A percentile compares a stretch with the other conserved stretches of the same genome.
Conservation (phyloP, 2,113 vertebrate species). For the Bothrops jararaca region DNA sequence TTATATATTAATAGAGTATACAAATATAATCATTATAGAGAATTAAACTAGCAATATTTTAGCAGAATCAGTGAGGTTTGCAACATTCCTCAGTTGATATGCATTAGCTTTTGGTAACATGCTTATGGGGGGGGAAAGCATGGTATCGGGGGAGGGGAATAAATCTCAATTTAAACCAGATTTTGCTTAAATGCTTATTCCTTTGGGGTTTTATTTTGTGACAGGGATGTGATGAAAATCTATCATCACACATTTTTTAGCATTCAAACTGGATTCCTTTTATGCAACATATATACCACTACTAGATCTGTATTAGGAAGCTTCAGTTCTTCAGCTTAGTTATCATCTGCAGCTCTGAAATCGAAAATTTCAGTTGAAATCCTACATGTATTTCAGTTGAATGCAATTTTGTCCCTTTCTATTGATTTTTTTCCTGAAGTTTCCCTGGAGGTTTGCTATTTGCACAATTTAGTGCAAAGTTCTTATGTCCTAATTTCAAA, state of each 20-base stretch:
- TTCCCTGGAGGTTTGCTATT: neutral
- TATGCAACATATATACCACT: neutral
- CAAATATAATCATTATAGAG: neutral
- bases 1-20: neutral
- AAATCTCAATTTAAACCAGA: neutral
- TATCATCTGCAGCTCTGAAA: neutral
- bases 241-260: neutral
- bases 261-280: slow-evolving; percentile 8
- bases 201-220: accelerated
- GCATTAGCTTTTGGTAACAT: neutral
- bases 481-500: neutral
- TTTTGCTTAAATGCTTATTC: neutral
- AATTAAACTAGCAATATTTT: neutral
- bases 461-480: neutral
- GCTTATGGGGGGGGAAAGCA: neutral
- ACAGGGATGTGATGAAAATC: neutral
- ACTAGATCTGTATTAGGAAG: neutral
- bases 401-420: neutral
- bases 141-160: too few species aligned
- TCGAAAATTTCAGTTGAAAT: neutral
- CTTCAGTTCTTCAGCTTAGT: neutral
- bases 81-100: neutral
- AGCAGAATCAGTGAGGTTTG: neutral
- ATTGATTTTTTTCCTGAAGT: neutral
- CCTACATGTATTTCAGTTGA: neutral